Conservation (phyloP, 2,797 vertebrate genomes). For the Lutjanus argentimaculatus region DNA sequence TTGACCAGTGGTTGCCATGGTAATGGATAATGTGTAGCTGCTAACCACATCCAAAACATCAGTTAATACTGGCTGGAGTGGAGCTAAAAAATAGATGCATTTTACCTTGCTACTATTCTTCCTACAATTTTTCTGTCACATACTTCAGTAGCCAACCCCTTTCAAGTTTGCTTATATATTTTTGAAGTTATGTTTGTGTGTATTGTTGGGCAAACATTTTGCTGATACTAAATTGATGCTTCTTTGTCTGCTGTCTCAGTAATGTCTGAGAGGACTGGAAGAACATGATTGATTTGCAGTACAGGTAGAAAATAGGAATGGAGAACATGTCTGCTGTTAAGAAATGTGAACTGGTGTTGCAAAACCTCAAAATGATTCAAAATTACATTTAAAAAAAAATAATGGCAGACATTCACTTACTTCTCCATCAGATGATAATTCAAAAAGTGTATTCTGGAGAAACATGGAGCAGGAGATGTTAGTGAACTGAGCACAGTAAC, state of each 20-base stretch:
- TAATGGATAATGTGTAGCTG: no score
- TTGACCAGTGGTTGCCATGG: no score
- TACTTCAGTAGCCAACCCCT: neutral
- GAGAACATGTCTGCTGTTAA: slow-evolving; percentile 8
- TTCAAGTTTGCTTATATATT: neutral
- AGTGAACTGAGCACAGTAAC: neutral
- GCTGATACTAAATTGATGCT: neutral
- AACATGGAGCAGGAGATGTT: slow-evolving; percentile 2
- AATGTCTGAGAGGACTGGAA: neutral
- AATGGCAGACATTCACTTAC: neutral
- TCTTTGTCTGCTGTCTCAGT: neutral
- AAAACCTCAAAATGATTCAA: neutral
- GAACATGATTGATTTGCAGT: slow-evolving; percentile 2
- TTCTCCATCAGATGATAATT: neutral
- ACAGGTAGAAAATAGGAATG: neutral
- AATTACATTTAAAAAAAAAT: neutral
- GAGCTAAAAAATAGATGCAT: neutral
- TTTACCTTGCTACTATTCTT: neutral
- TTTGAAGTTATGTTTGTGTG: neutral
- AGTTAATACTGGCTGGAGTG: no score
- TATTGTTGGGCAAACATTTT: neutral
- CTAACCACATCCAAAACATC: no score
- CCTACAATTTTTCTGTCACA: neutral
- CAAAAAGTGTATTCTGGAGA: slow-evolving; percentile 15
- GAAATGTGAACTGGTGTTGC: neutral